Evolutionary conservation across 2,888 invertebrate species (phyloP), one percentile per base, ranked within the genome.

Genomic region (Polyommatus iphigenia): DNA sequence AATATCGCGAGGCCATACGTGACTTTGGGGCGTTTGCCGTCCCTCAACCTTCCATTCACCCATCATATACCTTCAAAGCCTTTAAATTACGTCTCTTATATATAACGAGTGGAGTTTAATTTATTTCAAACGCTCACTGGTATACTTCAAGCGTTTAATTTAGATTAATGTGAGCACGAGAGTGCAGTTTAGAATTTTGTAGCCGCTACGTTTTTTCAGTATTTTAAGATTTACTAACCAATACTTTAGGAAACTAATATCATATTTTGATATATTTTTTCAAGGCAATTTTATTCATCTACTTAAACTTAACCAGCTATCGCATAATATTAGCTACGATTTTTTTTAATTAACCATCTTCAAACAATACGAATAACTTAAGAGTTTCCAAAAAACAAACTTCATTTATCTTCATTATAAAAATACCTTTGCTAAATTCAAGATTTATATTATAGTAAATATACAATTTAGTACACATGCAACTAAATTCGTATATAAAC

Each of bases 1-100:
- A 93, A 93, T 90, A 92, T 92, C 88, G 90, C 88, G 89, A 90
- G 90, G 88, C 91, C 91, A 91, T 91, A 92, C 93, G 93, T 93
- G 93, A 91, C 92, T 93, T 90, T 89, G 89, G 89, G 88, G 87
- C 88, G 89, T 88, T 91, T 91, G 50, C 29, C 77, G 71, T 54
- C 71, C 71, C 71, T 72, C 54, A 57, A 41, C 89, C 88, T 87
- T 85, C 86, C 85, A 88, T 85, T 87, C 87, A 88, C 90, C 90
- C 87, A 88, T 85, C 87, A 84, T 84, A 85, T 88, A 86, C 67
- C 67, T 67, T 89, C 88, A 88, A 90, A 92, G 91, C 89, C 90
- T 90, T 88, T 88, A 91, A 93, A 93, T 93, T 93, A 92, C 91
- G 88, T 91, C 88, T 89, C 89, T 90, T 89, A 89, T 91, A 88